phyloP scores from a whole-genome alignment of 2,888 invertebrate genomes.

The Meta bourneti region DNA sequence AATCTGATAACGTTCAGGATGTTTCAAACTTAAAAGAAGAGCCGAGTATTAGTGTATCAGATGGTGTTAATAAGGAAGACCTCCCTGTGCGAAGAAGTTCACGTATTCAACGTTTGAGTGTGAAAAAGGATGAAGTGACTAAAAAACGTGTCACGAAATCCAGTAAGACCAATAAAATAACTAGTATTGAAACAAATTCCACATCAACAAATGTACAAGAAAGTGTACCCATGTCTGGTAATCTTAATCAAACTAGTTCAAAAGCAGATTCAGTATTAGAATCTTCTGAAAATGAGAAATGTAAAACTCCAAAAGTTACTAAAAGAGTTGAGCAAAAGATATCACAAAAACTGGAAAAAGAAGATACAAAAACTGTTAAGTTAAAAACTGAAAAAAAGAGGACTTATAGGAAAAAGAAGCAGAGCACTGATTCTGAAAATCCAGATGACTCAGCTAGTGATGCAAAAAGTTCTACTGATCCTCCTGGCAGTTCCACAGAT shows the following conservation, averaged over 20 bases:
- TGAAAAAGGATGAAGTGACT: slow-evolving; percentile 40
- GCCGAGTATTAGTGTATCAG: neutral
- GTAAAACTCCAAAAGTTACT: neutral
- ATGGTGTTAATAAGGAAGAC: slow-evolving; percentile 10
- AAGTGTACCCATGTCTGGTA: no score
- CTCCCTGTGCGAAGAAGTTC: slow-evolving; percentile 59
- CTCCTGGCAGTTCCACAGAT: neutral
- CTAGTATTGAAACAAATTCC: neutral
- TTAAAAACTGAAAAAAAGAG: slow-evolving; percentile 22
- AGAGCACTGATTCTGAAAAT: slow-evolving; percentile 23
- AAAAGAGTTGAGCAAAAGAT: neutral
- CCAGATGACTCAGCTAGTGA: neutral
- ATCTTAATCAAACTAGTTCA: neutral
- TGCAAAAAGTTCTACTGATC: neutral
- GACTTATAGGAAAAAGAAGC: slow-evolving; percentile 32
- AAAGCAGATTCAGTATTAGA: neutral
- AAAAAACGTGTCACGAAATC: neutral
- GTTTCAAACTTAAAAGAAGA: slow-evolving; percentile 9
- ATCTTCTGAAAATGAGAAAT: neutral
- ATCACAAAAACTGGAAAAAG: neutral
- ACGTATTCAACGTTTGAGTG: slow-evolving; percentile 42
- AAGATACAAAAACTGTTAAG: slow-evolving; percentile 16
- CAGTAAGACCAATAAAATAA: slow-evolving; percentile 22
- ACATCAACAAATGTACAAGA: neutral
- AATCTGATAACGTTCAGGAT: neutral